phyloP scores from a whole-genome alignment of 2,113 vertebrate species.

The Lucifuga dentata region DNA sequence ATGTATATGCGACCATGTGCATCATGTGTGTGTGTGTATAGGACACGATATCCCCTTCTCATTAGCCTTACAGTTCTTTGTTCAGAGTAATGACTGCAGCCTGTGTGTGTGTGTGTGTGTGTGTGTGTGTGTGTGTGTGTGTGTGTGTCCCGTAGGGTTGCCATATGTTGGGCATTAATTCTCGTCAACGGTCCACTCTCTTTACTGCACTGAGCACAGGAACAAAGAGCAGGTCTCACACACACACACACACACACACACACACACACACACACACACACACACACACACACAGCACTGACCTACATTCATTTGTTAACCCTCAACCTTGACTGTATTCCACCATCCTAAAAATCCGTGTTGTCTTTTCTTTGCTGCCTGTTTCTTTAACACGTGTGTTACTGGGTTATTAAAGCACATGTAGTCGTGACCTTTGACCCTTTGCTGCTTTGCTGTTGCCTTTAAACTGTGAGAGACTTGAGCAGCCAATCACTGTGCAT shows the following conservation, averaged over 20 bases:
- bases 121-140: constrained; percentile 53
- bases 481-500: too few relatives aligned
- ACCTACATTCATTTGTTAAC: constrained; percentile 61
- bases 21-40: constrained; percentile 46
- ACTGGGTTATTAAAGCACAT: background rate
- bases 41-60: constrained; percentile 78
- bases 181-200: constrained; percentile 77
- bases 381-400: background rate
- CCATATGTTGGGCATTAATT: constrained; percentile 83
- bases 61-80: constrained; percentile 78
- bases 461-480: too few relatives aligned
- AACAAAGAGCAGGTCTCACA: constrained; percentile 79
- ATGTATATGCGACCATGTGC: constrained; percentile 47
- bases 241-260: constrained; percentile 33
- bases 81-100: constrained; percentile 76
- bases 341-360: constrained; percentile 33
- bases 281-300: constrained; percentile 40
- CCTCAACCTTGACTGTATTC: constrained; percentile 45
- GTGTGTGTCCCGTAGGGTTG: constrained; percentile 76
- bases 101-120: constrained; percentile 37
- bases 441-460: too few relatives aligned
- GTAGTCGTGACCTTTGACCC: constrained; percentile 35
- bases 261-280: constrained; percentile 33
- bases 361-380: constrained; percentile 1
- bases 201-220: constrained; percentile 65